Percentiles rank a stretch among this genome's conserved stretches.
These are phyloP conservation scores for Cheilosia impressa DNA, from an alignment of 2,888 invertebrate species.

Conservation along the genomic window DNA sequence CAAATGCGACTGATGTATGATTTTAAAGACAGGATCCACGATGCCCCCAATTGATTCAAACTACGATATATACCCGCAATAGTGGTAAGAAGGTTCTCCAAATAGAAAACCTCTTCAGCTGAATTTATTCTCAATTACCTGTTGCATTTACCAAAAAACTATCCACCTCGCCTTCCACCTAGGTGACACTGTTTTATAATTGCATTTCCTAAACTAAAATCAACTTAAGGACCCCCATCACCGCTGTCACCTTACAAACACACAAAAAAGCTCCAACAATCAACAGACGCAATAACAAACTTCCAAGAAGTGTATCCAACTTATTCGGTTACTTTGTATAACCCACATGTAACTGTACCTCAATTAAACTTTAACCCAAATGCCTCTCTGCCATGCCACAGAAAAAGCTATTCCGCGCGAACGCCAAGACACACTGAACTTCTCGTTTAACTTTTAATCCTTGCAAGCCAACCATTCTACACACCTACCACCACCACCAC, in stretches of 20 bases:
- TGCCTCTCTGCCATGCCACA: slow-evolving; percentile 10
- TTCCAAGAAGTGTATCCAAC: slow-evolving; percentile 42
- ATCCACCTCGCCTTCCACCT: background rate
- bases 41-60: too few relatives aligned
- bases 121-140: slow-evolving; percentile 4
- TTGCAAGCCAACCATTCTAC: slow-evolving; percentile 22
- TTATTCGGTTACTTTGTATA: slow-evolving; percentile 50
- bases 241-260: slow-evolving; percentile 4
- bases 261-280: slow-evolving; percentile 42
- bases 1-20: too few relatives aligned
- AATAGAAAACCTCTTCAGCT: too few relatives aligned
- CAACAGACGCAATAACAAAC: slow-evolving; percentile 35
- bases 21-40: too few relatives aligned
- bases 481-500: background rate
- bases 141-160: slow-evolving; percentile 19
- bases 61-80: too few relatives aligned
- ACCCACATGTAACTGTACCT: slow-evolving; percentile 63
- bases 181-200: slow-evolving; percentile 43
- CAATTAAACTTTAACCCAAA: slow-evolving; percentile 68
- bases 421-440: slow-evolving; percentile 64
- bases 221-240: slow-evolving; percentile 9
- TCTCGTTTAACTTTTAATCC: slow-evolving; percentile 65
- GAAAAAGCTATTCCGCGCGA: slow-evolving; percentile 53
- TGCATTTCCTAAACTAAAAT: slow-evolving; percentile 35
- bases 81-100: too few relatives aligned